Conservation (phyloP, 2,888 invertebrate species). For the Esperia sulphurella region DNA sequence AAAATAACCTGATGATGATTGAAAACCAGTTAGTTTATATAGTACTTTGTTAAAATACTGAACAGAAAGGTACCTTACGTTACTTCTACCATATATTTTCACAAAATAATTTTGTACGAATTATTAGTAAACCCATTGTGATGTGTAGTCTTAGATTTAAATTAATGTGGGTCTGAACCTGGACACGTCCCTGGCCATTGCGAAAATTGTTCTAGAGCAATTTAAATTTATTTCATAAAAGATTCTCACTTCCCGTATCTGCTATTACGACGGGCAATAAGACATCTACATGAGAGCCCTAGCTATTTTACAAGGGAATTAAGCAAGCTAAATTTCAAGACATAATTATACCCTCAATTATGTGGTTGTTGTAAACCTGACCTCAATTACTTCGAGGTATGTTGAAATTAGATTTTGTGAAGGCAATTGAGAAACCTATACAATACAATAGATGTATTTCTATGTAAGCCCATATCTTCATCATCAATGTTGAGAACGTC, state of each 20-base stretch:
- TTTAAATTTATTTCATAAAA: constrained; percentile 22
- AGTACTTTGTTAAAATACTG: too few relatives aligned
- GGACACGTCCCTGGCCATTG: not conserved
- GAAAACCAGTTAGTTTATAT: too few relatives aligned
- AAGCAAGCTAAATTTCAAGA: constrained; percentile 10
- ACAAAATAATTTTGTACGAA: too few relatives aligned
- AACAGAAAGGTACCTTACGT: too few relatives aligned
- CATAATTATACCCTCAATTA: constrained; percentile 19
- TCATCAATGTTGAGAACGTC: too few relatives aligned
- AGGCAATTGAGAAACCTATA: not conserved
- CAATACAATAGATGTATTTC: too few relatives aligned
- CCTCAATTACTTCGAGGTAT: not conserved
- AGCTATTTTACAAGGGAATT: constrained; percentile 25
- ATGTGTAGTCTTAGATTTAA: too few relatives aligned
- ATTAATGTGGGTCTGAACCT: too few relatives aligned
- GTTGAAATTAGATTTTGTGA: not conserved
- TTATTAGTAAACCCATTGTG: too few relatives aligned
- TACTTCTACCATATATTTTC: too few relatives aligned
- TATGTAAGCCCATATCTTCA: too few relatives aligned
- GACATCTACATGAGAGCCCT: constrained; percentile 16
- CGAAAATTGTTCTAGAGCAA: constrained; percentile 27
- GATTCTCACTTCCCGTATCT: constrained; percentile 33
- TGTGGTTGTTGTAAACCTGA: constrained; percentile 7
- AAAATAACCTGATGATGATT: too few relatives aligned
- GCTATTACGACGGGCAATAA: constrained; percentile 26